Conservation (phyloP, 2,797 vertebrate species). For the Tapirus indicus region DNA sequence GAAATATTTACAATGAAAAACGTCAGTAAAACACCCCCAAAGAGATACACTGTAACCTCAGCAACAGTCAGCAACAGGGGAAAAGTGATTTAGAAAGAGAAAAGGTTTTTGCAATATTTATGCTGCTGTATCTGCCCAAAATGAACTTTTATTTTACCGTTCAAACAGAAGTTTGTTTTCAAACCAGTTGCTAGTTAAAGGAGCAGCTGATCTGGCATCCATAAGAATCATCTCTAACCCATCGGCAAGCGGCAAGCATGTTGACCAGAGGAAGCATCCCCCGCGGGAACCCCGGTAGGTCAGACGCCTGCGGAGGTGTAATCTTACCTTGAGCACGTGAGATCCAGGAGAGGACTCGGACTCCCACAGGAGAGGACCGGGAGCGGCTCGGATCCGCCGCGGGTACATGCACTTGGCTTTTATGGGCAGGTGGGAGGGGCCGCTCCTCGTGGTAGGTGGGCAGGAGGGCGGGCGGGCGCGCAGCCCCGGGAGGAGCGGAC, state of each 20-base stretch:
- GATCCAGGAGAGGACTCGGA: conserved; percentile 89
- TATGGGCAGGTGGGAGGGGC: conserved; percentile 98
- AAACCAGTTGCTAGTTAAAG: conserved; percentile 84
- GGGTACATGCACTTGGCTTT: conserved; percentile 95
- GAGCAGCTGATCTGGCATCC: conserved; percentile 84
- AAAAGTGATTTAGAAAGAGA: conserved; percentile 74
- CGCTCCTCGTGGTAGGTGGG: conserved; percentile 91
- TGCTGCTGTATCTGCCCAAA: conserved; percentile 83
- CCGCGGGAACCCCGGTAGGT: conserved; percentile 69
- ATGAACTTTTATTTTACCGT: conserved; percentile 87
- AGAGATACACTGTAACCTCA: conserved; percentile 53
- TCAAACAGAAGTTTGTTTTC: conserved; percentile 89
- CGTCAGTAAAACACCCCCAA: conserved; percentile 51
- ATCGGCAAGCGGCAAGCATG: conserved; percentile 74
- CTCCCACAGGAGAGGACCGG: conserved; percentile 88
- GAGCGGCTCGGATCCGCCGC: conserved; percentile 92
- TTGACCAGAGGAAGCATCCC: conserved; percentile 66
- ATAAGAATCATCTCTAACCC: conserved; percentile 73
- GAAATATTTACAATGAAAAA: conserved; percentile 81
- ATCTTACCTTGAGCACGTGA: conserved; percentile 92
- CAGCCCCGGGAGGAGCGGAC: conserved; percentile 86
- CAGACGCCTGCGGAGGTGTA: conserved; percentile 81
- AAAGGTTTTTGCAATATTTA: conserved; percentile 79
- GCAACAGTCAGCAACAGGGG: conserved; percentile 26
- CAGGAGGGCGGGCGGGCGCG: conserved; percentile 85